Conservation (phyloP, 2,113 vertebrate species). For the Plecotus auritus region DNA sequence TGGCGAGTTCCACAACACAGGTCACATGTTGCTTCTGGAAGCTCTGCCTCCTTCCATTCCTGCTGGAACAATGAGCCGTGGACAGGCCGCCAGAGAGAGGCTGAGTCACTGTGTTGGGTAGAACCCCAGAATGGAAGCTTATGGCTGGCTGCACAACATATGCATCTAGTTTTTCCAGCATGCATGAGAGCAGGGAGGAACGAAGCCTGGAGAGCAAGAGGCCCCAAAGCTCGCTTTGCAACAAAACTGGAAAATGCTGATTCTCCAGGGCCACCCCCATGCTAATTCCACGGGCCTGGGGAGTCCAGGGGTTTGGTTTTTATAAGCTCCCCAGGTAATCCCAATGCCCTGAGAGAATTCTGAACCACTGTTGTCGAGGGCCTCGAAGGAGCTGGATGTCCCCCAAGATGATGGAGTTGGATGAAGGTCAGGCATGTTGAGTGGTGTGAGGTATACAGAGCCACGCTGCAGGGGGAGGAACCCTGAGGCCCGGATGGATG, state of each 20-base stretch:
- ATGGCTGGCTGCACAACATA: no score
- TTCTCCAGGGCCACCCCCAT: fast-evolving
- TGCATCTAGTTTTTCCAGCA: background rate
- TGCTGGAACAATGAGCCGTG: background rate
- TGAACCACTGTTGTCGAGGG: fast-evolving
- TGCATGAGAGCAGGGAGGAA: background rate
- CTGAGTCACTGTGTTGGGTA: background rate
- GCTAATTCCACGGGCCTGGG: fast-evolving
- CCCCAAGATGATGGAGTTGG: fast-evolving
- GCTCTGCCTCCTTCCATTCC: background rate
- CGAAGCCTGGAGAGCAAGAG: background rate
- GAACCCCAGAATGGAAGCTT: background rate
- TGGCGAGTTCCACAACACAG: background rate
- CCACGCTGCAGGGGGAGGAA: background rate
- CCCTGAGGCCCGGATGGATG: fast-evolving
- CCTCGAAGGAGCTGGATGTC: background rate
- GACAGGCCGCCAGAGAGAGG: background rate
- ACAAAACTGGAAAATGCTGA: background rate
- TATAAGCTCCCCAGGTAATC: background rate
- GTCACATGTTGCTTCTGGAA: background rate
- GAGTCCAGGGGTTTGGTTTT: fast-evolving
- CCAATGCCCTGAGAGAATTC: fast-evolving
- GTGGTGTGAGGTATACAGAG: fast-evolving
- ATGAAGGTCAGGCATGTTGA: background rate
- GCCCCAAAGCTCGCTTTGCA: background rate